Conservation (phyloP, 1,140 invertebrate genomes). For the Danaus plexippus region DNA sequence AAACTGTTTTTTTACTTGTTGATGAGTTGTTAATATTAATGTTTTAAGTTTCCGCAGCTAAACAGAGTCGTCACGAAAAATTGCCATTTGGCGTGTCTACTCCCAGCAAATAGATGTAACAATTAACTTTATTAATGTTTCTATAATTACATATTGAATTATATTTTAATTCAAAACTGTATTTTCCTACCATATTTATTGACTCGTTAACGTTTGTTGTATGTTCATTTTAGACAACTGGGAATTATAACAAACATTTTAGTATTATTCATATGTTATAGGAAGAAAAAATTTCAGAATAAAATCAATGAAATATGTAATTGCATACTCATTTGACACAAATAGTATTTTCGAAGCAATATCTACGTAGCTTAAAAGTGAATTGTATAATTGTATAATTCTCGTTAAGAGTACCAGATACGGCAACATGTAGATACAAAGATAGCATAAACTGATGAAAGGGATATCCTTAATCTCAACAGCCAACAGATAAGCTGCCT, state of each 20-base stretch:
- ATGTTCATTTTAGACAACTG: too few species aligned
- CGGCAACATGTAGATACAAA: background rate
- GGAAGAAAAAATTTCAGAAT: too few species aligned
- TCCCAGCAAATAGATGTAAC: conserved; percentile 14
- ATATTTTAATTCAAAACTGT: background rate
- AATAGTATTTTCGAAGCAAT: too few species aligned
- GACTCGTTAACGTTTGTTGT: too few species aligned
- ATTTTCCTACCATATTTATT: too few species aligned
- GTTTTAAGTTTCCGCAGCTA: conserved; percentile 10
- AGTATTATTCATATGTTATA: too few species aligned
- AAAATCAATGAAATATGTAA: too few species aligned
- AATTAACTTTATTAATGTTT: conserved; percentile 15
- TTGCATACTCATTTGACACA: too few species aligned
- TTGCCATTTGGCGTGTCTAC: conserved; percentile 13
- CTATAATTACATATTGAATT: conserved; percentile 13
- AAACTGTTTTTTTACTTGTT: background rate
- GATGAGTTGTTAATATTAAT: conserved; percentile 11
- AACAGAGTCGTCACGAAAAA: conserved; percentile 17
- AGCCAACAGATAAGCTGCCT: conserved; percentile 12
- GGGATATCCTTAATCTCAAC: conserved; percentile 9
- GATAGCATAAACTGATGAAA: conserved; percentile 9
- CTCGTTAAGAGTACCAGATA: too few species aligned
- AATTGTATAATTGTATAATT: too few species aligned
- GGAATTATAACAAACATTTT: too few species aligned
- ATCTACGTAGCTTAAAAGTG: too few species aligned